phyloP scores from a whole-genome alignment of 2,113 vertebrate species.

The Alligator sinensis region DNA sequence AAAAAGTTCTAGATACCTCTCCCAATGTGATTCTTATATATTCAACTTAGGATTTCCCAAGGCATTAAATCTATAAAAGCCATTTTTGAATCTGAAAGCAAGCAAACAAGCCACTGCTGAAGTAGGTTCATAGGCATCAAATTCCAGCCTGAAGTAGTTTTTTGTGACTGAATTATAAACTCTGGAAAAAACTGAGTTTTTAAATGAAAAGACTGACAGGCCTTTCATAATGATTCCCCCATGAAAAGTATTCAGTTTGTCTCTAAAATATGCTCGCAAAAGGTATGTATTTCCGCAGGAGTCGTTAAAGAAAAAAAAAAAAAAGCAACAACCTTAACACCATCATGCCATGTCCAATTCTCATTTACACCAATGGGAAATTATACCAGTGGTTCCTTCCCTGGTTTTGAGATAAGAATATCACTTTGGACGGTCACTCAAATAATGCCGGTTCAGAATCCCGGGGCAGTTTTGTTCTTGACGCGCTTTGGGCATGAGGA shows the following conservation, averaged over 20 bases:
- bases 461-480: background rate
- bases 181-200: background rate
- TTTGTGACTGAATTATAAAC: slow-evolving; percentile 28
- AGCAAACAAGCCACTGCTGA: background rate
- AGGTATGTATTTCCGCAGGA: slow-evolving; percentile 25
- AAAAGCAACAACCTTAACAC: background rate
- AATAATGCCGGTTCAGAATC: background rate
- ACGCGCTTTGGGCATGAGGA: background rate
- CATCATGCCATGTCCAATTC: background rate
- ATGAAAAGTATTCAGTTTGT: background rate
- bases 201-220: slow-evolving; percentile 9
- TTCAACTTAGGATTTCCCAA: background rate
- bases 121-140: background rate
- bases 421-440: background rate
- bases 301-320: background rate
- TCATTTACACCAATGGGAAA: background rate
- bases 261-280: background rate
- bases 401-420: background rate
- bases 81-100: background rate
- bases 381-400: background rate
- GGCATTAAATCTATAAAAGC: background rate
- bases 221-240: background rate
- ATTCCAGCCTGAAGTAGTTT: background rate
- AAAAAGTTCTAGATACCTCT: background rate
- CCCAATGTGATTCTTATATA: background rate